Percentiles rank a stretch among this genome's conserved stretches.
Evolutionary conservation across 2,113 vertebrate genomes (phyloP).

Genomic region (Chloropsis cyanopogon): DNA sequence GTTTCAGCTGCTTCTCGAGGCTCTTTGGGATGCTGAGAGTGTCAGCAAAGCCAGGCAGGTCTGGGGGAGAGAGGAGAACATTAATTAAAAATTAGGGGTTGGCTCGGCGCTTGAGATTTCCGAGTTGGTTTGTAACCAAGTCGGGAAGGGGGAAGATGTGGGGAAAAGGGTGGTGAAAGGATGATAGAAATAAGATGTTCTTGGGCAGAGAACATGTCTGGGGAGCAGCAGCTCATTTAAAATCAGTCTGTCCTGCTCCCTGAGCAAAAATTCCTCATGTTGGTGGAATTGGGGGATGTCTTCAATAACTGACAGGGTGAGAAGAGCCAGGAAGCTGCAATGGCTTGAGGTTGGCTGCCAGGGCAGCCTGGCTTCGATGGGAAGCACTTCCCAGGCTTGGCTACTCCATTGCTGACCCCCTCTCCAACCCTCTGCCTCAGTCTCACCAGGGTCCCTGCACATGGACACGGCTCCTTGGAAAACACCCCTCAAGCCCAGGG

Average conservation of each 20-base stretch:
- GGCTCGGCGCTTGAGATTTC: background rate
- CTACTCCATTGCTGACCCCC: background rate
- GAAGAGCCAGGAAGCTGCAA: background rate
- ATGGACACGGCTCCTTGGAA: fast-evolving
- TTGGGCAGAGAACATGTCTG: background rate
- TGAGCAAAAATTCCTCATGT: fast-evolving
- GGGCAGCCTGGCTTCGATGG: background rate
- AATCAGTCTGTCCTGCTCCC: background rate
- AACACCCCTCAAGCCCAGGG: background rate
- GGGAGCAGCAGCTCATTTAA: background rate
- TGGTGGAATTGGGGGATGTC: background rate
- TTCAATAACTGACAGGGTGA: background rate
- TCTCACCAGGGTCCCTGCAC: background rate
- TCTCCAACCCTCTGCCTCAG: background rate
- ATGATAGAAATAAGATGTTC: background rate
- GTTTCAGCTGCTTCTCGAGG: background rate
- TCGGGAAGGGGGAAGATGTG: background rate
- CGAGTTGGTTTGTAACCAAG: background rate
- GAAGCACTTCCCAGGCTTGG: background rate
- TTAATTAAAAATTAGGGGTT: background rate
- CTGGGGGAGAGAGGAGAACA: background rate
- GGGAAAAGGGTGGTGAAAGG: background rate
- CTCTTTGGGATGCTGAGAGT: background rate
- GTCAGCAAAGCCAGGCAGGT: background rate
- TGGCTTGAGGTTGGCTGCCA: background rate